Conservation (phyloP, 2,113 vertebrate species). For the Atherinomorus stipes region DNA sequence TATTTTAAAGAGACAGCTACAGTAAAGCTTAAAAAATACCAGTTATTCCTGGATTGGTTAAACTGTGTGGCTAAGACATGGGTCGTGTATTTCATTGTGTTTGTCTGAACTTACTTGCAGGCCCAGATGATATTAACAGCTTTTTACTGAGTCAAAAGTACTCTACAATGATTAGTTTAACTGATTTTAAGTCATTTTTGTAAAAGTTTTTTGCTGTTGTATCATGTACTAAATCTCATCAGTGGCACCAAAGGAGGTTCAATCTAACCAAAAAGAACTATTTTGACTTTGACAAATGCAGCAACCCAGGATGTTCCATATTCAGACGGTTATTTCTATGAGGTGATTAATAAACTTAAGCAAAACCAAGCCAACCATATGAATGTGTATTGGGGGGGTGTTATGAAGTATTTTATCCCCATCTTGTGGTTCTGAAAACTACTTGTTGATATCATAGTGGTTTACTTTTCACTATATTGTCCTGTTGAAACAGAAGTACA, state of each 20-base stretch:
- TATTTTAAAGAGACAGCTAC: conserved; percentile 41
- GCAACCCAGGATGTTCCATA: conserved; percentile 15
- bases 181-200: conserved; percentile 12
- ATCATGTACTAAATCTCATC: conserved; percentile 38
- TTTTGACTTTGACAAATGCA: conserved; percentile 26
- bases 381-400: conserved; percentile 26
- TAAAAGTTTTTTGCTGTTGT: conserved; percentile 31
- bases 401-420: conserved; percentile 27
- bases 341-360: conserved; percentile 11
- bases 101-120: conserved; percentile 5
- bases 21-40: conserved; percentile 44
- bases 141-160: conserved; percentile 19
- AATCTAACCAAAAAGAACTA: conserved; percentile 32
- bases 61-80: conserved; percentile 37
- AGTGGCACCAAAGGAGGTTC: conserved; percentile 49
- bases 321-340: neutral
- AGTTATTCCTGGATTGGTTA: conserved; percentile 44
- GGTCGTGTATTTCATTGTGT: conserved; percentile 11
- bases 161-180: conserved; percentile 13
- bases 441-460: conserved; percentile 57
- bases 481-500: conserved; percentile 67
- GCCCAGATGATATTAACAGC: conserved; percentile 17
- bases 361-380: conserved; percentile 32
- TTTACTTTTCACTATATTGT: conserved; percentile 54
- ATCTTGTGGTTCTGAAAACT: conserved; percentile 50